These are phyloP conservation scores for Protobothrops flavoviridis DNA, from an alignment of 2,113 vertebrate genomes.

Conservation along the genomic window DNA sequence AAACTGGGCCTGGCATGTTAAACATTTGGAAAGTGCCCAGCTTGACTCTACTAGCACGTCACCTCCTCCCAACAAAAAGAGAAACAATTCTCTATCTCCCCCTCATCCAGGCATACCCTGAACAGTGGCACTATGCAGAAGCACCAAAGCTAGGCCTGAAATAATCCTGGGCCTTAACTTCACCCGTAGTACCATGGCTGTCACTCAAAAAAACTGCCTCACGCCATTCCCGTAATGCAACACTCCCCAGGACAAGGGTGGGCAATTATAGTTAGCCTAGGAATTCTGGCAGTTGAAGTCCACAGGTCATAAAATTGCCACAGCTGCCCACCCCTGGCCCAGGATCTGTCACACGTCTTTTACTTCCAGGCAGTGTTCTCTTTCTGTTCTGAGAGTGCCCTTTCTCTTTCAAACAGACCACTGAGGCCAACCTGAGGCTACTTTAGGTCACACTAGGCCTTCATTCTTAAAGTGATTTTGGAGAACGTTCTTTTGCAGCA, in stretches of 20 bases:
- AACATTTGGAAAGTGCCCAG: too few species aligned
- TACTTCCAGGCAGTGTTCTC: background rate
- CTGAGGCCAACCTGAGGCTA: background rate
- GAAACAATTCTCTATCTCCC: background rate
- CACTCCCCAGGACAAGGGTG: background rate
- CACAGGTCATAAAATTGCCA: background rate
- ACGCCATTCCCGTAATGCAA: background rate
- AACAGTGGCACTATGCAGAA: background rate
- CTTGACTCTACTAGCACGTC: too few species aligned
- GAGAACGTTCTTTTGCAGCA: background rate
- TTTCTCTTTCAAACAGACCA: background rate
- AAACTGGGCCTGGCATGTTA: too few species aligned
- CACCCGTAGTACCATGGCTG: background rate
- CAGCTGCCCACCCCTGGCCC: background rate
- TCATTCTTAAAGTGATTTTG: background rate
- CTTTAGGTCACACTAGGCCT: background rate
- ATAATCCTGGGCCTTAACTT: too few species aligned
- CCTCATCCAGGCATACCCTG: background rate
- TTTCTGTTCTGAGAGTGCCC: background rate
- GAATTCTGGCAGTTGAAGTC: background rate
- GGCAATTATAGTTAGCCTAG: background rate
- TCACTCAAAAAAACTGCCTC: background rate
- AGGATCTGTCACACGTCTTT: background rate
- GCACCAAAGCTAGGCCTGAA: background rate
- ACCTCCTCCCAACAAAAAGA: too few species aligned